phyloP scores from a whole-genome alignment of 2,797 vertebrate species.

The Sebastes matsubarae region DNA sequence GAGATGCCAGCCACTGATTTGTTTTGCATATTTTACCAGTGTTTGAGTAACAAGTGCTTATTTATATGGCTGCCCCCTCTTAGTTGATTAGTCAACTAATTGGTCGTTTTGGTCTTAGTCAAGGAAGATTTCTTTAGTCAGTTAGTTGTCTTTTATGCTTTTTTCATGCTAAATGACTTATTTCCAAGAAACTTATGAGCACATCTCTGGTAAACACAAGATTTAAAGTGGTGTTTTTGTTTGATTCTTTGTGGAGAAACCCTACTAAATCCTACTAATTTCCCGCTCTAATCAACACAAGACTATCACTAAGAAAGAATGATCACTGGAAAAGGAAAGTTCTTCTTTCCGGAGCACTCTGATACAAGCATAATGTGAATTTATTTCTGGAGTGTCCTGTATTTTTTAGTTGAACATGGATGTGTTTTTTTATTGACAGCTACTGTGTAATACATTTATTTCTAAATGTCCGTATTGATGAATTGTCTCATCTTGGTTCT shows the following conservation, averaged over 20 bases:
- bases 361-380: neutral
- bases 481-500: neutral
- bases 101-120: too few relatives aligned
- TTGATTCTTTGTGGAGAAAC: too few relatives aligned
- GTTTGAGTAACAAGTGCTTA: neutral
- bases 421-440: neutral
- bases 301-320: neutral
- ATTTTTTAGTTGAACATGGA: neutral
- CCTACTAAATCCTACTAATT: neutral
- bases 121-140: too few relatives aligned
- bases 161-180: too few relatives aligned
- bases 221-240: too few relatives aligned
- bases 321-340: neutral
- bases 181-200: too few relatives aligned
- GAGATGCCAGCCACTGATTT: neutral
- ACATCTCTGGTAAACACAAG: too few relatives aligned
- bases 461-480: neutral
- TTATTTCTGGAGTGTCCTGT: fast-evolving
- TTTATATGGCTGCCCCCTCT: neutral
- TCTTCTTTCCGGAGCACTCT: neutral
- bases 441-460: neutral
- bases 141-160: too few relatives aligned
- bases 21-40: neutral
- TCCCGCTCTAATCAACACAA: neutral
- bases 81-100: too few relatives aligned